Evolutionary conservation across 53 echinoderm and acorn worm species (phyloP), one percentile per base, ranked within the genome.

Genomic region (Echinarachnius parma): DNA sequence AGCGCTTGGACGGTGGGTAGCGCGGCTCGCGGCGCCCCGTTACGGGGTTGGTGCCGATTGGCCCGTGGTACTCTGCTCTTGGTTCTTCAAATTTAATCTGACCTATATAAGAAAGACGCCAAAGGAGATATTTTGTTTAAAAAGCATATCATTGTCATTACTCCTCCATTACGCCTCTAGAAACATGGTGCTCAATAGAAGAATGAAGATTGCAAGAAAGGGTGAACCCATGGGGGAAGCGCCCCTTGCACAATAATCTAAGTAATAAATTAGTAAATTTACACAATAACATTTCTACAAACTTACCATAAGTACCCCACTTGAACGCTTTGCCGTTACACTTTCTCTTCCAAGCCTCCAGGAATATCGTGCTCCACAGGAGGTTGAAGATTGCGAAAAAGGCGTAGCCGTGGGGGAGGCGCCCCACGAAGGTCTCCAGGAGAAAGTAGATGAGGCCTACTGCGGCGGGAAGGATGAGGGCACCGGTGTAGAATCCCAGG

Each of bases 331-430:
- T 92, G 18, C 67, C 84, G 13, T 85, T 84, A 62, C 98, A 89
- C 35, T 86, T 88, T 18, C 98, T 63, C 76, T 98, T 98, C 98
- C 98, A 98, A 4, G 80, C 75, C 44, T 98, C 98, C 70, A 98
- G 89, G 61, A 98, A 98, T 24, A 92, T 48, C 5, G 98, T 98
- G 35, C 92, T 88, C 98, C 98, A 98, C 31, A 92, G 59, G 26
- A 98, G 82, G 62, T 98, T 98, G 83, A 98, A 98, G 74, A 98
- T 78, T 33, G 98, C 98, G n/a, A 98, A 98, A 49, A 82, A 59
- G 28, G 86, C 88, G 59, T 90, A 87, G 31, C 94, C 90, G n/a
- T 80, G 84, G 31, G 81, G 69, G 2, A 85, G 77, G 2, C 62
- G 74, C 20, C 86, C 91, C n/a, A 87, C 49, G 63, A 92, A 78